Evolutionary conservation across 2,797 vertebrate genomes (phyloP).

Genomic region (Manis crassicaudata): DNA sequence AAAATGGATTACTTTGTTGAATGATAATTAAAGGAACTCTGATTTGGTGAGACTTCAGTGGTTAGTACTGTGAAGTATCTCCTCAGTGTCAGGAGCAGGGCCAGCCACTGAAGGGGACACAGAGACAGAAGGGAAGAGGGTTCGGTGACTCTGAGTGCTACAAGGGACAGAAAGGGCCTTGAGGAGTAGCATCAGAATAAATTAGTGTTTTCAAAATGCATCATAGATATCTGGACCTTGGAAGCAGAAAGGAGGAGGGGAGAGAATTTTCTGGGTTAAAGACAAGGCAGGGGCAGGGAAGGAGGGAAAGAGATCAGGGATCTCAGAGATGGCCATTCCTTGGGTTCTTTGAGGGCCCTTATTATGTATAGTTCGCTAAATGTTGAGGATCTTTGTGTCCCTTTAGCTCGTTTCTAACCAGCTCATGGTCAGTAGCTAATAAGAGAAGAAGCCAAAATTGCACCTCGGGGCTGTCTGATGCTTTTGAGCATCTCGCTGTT

Average conservation of each 20-base stretch:
- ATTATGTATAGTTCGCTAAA: too few species aligned
- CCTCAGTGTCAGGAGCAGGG: not conserved
- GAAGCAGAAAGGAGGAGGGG: not conserved
- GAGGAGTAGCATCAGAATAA: not conserved
- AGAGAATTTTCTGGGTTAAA: not conserved
- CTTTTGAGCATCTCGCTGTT: not conserved
- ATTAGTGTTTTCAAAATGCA: not conserved
- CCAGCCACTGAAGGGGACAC: not conserved
- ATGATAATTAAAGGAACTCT: not conserved
- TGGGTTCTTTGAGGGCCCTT: not conserved
- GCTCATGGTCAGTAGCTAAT: not conserved
- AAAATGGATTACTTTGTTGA: not conserved
- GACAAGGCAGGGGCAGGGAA: not conserved
- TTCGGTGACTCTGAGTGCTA: rapidly evolving
- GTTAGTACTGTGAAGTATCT: not conserved
- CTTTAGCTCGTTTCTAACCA: not conserved
- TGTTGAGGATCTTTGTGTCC: not conserved
- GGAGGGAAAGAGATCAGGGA: not conserved
- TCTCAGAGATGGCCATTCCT: not conserved
- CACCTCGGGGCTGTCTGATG: not conserved
- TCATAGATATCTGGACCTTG: not conserved
- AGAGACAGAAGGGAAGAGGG: not conserved
- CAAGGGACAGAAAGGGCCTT: not conserved
- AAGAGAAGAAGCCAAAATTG: not conserved
- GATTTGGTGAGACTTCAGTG: not conserved